These are phyloP conservation scores for Panulirus ornatus DNA, from an alignment of 1,140 invertebrate genomes.

Conservation along the genomic window DNA sequence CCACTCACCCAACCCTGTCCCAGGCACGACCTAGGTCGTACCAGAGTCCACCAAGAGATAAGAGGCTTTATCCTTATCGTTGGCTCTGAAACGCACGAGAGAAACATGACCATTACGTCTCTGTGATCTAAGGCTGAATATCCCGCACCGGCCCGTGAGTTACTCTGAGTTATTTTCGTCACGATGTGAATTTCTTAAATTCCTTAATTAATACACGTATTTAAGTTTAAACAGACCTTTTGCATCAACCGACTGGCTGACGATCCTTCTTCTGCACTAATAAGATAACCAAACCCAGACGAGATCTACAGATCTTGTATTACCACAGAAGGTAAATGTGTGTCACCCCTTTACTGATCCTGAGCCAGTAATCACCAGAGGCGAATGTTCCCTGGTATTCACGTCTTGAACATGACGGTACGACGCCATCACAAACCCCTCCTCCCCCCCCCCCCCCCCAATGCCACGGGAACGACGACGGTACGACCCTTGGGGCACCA, in stretches of 20 bases:
- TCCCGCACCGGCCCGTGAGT: neutral
- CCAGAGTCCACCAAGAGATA: neutral
- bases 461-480: too few relatives aligned
- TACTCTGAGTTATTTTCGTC: neutral
- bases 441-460: too few relatives aligned
- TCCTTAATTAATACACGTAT: constrained; percentile 7
- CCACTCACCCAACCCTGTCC: neutral
- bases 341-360: too few relatives aligned
- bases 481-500: too few relatives aligned
- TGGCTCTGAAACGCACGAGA: neutral
- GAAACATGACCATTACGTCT: neutral
- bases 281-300: too few relatives aligned
- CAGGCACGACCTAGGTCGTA: neutral
- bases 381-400: neutral
- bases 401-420: too few relatives aligned
- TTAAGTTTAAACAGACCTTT: neutral
- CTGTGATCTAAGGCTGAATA: neutral
- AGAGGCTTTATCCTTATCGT: neutral
- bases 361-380: neutral
- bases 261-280: too few relatives aligned
- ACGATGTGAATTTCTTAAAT: neutral
- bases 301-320: too few relatives aligned
- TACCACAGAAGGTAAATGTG: too few relatives aligned
- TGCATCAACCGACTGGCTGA: too few relatives aligned
- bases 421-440: too few relatives aligned